Conservation (phyloP, 2,113 vertebrate genomes). For the Semnornis frantzii region DNA sequence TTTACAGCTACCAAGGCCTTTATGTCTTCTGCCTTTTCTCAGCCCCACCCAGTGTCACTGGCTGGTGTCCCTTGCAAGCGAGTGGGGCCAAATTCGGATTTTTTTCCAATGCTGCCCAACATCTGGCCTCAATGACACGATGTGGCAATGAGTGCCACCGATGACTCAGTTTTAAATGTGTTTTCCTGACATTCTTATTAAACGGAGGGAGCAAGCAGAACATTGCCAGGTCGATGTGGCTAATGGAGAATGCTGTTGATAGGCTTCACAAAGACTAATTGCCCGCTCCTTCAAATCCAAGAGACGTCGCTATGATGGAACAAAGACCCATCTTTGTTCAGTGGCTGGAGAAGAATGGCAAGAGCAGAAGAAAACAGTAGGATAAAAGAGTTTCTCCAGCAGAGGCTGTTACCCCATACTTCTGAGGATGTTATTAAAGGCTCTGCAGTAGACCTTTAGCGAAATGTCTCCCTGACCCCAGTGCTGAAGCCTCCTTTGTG, state of each 20-base stretch:
- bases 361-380: constrained; percentile 40
- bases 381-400: constrained; percentile 30
- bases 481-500: constrained; percentile 36
- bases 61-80: not conserved
- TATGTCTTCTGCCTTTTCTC: not conserved
- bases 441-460: not conserved
- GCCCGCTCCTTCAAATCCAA: constrained; percentile 23
- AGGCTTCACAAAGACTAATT: constrained; percentile 41
- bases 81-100: not conserved
- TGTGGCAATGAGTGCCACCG: not conserved
- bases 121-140: not conserved
- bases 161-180: constrained; percentile 12
- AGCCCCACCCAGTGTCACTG: not conserved
- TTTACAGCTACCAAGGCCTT: not conserved
- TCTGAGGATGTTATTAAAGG: constrained; percentile 22
- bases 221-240: not conserved
- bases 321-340: constrained; percentile 45
- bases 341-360: constrained; percentile 18
- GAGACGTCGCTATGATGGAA: not conserved
- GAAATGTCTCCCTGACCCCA: constrained; percentile 17
- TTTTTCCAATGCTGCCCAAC: not conserved
- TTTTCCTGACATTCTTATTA: constrained; percentile 27
- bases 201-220: not conserved
- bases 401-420: constrained; percentile 25
- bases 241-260: constrained; percentile 38